Evolutionary conservation across 64 coral and sea anemone genomes (phyloP), one percentile per base, ranked within the genome.

Genomic region (Dendrophyllia cribrosa): DNA sequence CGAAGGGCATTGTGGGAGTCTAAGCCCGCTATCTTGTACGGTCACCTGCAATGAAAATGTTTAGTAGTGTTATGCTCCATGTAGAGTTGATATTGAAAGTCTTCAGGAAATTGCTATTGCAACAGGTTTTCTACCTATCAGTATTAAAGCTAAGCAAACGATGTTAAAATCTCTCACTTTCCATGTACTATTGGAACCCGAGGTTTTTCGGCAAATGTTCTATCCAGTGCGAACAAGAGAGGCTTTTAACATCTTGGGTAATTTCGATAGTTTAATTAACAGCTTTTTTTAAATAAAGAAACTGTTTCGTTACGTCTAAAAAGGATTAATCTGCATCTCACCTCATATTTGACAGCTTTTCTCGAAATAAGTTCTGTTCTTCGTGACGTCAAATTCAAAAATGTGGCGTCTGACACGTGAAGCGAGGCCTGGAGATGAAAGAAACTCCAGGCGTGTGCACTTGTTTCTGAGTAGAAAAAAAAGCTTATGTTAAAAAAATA

Each of bases 331-430:
- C 34, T 34, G 34, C 34, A n/a, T 83, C 60, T 89, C 3, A 97
- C 95, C 91, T 93, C 53, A 24, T 93, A 97, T 74, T 87, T 87
- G 3, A 97, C 95, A 14, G 95, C 88, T 9, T 62, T 93, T 59
- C 86, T 53, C 3, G 88, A 55, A 43, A 79, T 43, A 9, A 91
- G 20, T 20, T 87, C 74, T 58, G 19, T 79, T 62, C 95, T 94
- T 4, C 24, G 60, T 45, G 92, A 88, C 16, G 58, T 85, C 5
- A 94, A 26, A 83, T 67, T 82, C 22, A 94, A 44, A 47, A 91
- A 19, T 26, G 65, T 81, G 49, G 88, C 66, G 47, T 97, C 92
- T 51, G 95, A 97, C 10, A 94, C 87, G 55, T 91, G 88, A 15
- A 97, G 55, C 51, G 95, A 97, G 25, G 93, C 75, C 44, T 58